Evolutionary conservation across 2,113 vertebrate genomes (phyloP).

Genomic region (Passer montanus): DNA sequence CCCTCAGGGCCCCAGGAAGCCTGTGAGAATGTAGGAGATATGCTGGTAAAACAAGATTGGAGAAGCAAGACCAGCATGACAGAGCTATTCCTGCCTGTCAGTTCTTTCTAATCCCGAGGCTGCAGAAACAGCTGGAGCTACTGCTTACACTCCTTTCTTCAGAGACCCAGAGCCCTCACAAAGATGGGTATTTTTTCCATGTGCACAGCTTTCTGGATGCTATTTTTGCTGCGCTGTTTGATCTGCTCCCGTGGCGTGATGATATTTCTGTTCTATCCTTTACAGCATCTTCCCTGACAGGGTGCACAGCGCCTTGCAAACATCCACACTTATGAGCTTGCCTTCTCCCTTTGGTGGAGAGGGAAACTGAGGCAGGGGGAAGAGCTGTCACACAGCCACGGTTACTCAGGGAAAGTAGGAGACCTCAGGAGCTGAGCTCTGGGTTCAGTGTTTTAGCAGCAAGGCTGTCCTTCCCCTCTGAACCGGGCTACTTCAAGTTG

Average conservation of each 20-base stretch:
- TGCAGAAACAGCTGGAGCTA: slow-evolving; percentile 29
- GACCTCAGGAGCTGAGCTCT: neutral
- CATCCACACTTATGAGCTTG: neutral
- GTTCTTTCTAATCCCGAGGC: neutral
- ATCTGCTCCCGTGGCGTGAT: neutral
- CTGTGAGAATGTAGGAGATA: neutral
- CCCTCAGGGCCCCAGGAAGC: neutral
- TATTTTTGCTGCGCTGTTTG: slow-evolving; percentile 3
- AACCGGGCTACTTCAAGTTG: slow-evolving; percentile 53
- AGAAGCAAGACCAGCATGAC: neutral
- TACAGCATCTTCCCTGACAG: neutral
- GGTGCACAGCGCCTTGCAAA: neutral
- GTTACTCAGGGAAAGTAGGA: neutral
- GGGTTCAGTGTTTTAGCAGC: neutral
- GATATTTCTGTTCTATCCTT: slow-evolving; percentile 3
- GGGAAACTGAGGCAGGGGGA: slow-evolving; percentile 18
- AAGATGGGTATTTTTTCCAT: neutral
- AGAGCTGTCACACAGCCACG: neutral
- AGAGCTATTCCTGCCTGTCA: neutral
- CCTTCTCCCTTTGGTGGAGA: neutral
- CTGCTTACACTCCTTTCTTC: neutral
- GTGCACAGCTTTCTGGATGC: neutral
- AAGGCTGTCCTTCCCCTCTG: slow-evolving; percentile 7
- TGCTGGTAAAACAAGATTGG: fast-evolving
- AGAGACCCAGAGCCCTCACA: neutral